These are phyloP conservation scores for Sialis lutaria DNA, from an alignment of 2,888 invertebrate species.

Conservation along the genomic window DNA sequence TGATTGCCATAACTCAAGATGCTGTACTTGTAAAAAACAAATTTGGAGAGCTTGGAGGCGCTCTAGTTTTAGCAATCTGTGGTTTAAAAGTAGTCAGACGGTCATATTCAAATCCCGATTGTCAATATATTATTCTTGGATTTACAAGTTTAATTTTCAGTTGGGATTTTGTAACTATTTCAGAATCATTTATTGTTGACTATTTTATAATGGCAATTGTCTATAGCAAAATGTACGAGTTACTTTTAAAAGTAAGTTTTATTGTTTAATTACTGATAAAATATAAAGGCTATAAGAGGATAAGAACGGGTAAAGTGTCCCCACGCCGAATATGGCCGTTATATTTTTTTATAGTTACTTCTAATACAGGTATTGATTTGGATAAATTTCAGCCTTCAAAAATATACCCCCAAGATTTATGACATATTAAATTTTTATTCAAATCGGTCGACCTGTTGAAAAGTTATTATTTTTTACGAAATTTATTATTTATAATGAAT, in stretches of 20 bases:
- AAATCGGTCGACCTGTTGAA: not conserved
- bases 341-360: too few relatives aligned
- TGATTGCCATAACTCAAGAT: conserved; percentile 76
- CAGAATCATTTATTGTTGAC: conserved; percentile 82
- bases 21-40: conserved; percentile 58
- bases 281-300: not conserved
- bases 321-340: too few relatives aligned
- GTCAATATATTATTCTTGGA: conserved; percentile 78
- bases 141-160: conserved; percentile 83
- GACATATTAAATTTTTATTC: not conserved
- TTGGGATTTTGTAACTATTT: conserved; percentile 56
- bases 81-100: conserved; percentile 78
- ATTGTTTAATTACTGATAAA: not conserved
- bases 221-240: conserved; percentile 80
- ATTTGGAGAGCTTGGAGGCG: conserved; percentile 61
- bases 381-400: too few relatives aligned
- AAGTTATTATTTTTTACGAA: too few relatives aligned
- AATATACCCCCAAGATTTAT: not conserved
- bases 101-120: conserved; percentile 80
- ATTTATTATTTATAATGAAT: too few relatives aligned
- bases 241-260: conserved; percentile 62
- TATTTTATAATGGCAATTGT: conserved; percentile 82
- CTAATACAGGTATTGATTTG: too few relatives aligned
- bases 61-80: conserved; percentile 70
- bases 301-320: too few relatives aligned